These are phyloP conservation scores for Rhinolophus ferrumequinum DNA, from an alignment of 2,113 vertebrate genomes.

Conservation along the genomic window DNA sequence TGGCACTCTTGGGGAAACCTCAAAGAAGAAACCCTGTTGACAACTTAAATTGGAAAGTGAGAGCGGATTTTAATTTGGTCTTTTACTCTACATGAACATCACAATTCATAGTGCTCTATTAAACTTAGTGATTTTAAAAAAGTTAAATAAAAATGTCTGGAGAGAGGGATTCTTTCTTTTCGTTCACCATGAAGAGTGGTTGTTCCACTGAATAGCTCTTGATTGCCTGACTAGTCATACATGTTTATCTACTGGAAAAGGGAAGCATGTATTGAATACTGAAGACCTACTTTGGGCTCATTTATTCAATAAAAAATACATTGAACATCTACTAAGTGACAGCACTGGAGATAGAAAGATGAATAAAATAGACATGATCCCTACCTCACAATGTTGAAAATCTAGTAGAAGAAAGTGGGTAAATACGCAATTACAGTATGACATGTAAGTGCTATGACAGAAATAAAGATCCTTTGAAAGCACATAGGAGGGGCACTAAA, in stretches of 20 bases:
- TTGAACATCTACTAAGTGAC: conserved; percentile 23
- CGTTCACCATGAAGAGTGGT: neutral
- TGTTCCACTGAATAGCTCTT: conserved; percentile 19
- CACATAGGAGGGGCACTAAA: neutral
- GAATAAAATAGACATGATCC: neutral
- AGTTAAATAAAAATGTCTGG: neutral
- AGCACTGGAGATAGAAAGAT: neutral
- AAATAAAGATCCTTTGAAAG: neutral
- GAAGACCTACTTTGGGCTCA: conserved; percentile 1
- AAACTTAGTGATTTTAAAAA: neutral
- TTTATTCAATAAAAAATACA: conserved; percentile 46
- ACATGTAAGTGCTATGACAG: neutral
- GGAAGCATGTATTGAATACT: neutral
- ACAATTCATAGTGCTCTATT: conserved; percentile 41
- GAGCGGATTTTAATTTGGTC: conserved; percentile 47
- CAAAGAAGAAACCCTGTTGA: conserved; percentile 18
- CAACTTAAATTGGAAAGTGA: conserved; percentile 6
- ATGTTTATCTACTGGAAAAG: conserved; percentile 18
- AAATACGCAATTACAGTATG: neutral
- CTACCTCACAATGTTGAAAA: neutral
- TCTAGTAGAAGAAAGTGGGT: neutral
- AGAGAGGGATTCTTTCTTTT: conserved; percentile 27
- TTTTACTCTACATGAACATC: neutral
- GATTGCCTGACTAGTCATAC: conserved; percentile 40
- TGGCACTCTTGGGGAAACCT: conserved; percentile 1